A percentile compares a stretch with the other conserved stretches of the same genome.
phyloP scores from a whole-genome alignment of 2,797 vertebrate species.

The Melanogrammus aeglefinus region DNA sequence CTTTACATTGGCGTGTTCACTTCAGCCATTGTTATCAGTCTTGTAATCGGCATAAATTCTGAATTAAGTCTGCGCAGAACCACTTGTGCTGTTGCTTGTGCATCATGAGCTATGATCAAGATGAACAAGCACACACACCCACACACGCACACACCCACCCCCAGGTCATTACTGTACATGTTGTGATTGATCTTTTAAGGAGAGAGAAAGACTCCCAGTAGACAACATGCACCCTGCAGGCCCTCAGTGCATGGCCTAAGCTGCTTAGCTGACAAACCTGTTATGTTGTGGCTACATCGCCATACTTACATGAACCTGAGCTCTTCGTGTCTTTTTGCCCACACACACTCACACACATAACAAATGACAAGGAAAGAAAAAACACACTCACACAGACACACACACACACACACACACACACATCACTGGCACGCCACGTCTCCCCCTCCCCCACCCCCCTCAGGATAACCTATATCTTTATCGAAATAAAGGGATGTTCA shows the following conservation, averaged over 20 bases:
- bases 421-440: neutral
- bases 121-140: slow-evolving; percentile 31
- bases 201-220: neutral
- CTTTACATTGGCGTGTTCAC: too few relatives aligned
- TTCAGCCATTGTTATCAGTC: too few relatives aligned
- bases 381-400: slow-evolving; percentile 13
- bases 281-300: slow-evolving; percentile 30
- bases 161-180: neutral
- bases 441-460: slow-evolving; percentile 30
- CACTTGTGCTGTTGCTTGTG: too few relatives aligned
- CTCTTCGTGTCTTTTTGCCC: slow-evolving; percentile 5
- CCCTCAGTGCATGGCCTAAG: neutral
- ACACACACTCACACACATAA: neutral
- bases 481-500: slow-evolving; percentile 62
- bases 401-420: slow-evolving; percentile 13
- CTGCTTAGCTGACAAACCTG: slow-evolving; percentile 20
- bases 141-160: slow-evolving; percentile 23
- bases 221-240: slow-evolving; percentile 15
- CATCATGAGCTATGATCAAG: too few relatives aligned
- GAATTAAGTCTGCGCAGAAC: too few relatives aligned
- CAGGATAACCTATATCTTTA: slow-evolving; percentile 63
- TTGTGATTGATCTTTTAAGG: neutral
- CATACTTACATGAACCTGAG: slow-evolving; percentile 12
- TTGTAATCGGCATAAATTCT: too few relatives aligned
- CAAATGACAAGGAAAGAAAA: too few relatives aligned